Percentiles rank a stretch among this genome's conserved stretches.
phyloP scores from a whole-genome alignment of 2,113 vertebrate species.

The Bubo blakistoni region DNA sequence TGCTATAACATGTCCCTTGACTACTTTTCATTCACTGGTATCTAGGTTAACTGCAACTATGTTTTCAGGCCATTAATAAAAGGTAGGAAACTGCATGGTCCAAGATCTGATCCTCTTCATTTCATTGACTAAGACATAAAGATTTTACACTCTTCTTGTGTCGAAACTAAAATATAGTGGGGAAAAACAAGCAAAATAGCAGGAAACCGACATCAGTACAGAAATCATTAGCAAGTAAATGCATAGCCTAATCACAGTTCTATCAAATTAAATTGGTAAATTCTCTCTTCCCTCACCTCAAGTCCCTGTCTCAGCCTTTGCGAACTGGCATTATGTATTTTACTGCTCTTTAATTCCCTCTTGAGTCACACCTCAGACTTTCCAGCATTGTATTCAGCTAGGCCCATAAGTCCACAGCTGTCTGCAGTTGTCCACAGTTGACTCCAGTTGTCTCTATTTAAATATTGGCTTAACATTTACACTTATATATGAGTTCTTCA shows the following conservation, averaged over 20 bases:
- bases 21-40: neutral
- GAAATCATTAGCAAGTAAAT: neutral
- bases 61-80: neutral
- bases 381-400: neutral
- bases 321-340: neutral
- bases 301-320: neutral
- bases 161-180: neutral
- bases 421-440: too few species aligned
- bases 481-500: neutral
- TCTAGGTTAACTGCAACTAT: neutral
- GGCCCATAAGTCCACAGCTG: neutral
- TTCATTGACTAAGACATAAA: neutral
- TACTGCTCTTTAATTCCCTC: neutral
- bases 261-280: neutral
- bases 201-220: neutral
- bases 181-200: neutral
- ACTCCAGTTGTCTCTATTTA: neutral
- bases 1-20: neutral
- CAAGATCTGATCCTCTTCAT: neutral
- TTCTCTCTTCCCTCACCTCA: neutral
- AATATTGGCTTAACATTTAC: neutral
- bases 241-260: neutral
- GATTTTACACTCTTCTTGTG: neutral
- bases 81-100: neutral
- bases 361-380: neutral